Percentiles rank a stretch among this genome's conserved stretches.
These are phyloP conservation scores for Malacoctenus gilli DNA, from an alignment of 2,797 vertebrate genomes.

Conservation along the genomic window DNA sequence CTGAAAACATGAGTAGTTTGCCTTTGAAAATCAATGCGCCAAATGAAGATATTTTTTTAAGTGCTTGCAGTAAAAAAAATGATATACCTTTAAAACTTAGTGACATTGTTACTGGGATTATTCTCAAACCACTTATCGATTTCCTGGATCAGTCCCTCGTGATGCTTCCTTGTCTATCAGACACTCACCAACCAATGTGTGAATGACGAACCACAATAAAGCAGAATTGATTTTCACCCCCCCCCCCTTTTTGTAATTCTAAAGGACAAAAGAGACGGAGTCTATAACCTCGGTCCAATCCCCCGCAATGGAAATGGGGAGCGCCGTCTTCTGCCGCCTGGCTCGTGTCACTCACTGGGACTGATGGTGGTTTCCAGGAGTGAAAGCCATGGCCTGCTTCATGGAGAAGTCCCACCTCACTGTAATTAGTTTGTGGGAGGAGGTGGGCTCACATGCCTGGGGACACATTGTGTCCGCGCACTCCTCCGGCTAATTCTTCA, in stretches of 20 bases:
- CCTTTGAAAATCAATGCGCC: conserved; percentile 18
- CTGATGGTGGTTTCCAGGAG: conserved; percentile 35
- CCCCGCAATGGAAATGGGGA: conserved; percentile 39
- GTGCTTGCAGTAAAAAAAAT: background rate
- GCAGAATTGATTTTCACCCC: conserved; percentile 64
- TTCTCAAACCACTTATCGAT: conserved; percentile 61
- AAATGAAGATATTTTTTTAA: conserved; percentile 27
- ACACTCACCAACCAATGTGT: conserved; percentile 53
- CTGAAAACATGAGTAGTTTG: conserved; percentile 12
- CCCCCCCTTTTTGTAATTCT: conserved; percentile 51
- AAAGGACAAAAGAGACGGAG: conserved; percentile 69
- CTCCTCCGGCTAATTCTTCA: conserved; percentile 70
- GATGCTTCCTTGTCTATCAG: conserved; percentile 31
- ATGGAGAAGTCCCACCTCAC: conserved; percentile 47
- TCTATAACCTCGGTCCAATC: conserved; percentile 31
- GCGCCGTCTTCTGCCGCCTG: conserved; percentile 29
- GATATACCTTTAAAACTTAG: conserved; percentile 11
- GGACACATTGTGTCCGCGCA: conserved; percentile 66
- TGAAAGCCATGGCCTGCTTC: conserved; percentile 39
- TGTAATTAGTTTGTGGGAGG: conserved; percentile 64
- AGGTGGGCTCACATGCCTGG: conserved; percentile 63
- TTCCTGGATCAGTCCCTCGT: conserved; percentile 44
- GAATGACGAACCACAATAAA: conserved; percentile 64
- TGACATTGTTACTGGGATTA: conserved; percentile 25
- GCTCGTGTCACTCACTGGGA: conserved; percentile 58